phyloP scores from a whole-genome alignment of 2,888 invertebrate genomes.

The Synanthedon vespiformis region DNA sequence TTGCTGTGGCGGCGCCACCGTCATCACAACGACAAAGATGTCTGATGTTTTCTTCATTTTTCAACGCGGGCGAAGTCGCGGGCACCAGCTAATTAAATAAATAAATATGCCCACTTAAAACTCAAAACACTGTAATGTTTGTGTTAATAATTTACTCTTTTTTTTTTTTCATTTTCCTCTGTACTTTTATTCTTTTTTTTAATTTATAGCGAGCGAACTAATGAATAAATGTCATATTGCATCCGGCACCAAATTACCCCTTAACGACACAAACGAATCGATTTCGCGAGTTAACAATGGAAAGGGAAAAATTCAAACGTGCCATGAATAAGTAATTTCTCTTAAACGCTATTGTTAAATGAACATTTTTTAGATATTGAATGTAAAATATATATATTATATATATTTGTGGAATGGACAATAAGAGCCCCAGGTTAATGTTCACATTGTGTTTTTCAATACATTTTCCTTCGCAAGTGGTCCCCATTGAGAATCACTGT shows the following conservation, averaged over 20 bases:
- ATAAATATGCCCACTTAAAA: too few relatives aligned
- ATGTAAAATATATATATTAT: conserved; percentile 34
- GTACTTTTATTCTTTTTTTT: too few relatives aligned
- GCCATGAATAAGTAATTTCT: conserved; percentile 57
- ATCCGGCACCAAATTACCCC: conserved; percentile 15
- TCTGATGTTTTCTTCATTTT: too few relatives aligned
- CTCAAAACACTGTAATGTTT: too few relatives aligned
- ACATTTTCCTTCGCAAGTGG: conserved; percentile 61
- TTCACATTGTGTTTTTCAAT: conserved; percentile 63
- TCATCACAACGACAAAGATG: too few relatives aligned
- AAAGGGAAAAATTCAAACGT: conserved; percentile 41
- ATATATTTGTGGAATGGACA: conserved; percentile 42
- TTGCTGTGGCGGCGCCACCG: too few relatives aligned
- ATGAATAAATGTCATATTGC: conserved; percentile 17
- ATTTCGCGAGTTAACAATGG: conserved; percentile 34
- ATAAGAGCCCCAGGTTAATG: conserved; percentile 46
- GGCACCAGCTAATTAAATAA: too few relatives aligned
- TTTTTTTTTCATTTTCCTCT: too few relatives aligned
- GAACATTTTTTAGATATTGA: conserved; percentile 38
- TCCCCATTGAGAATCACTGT: conserved; percentile 47
- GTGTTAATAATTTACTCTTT: too few relatives aligned
- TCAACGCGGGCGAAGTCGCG: too few relatives aligned
- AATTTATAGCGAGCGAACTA: too few relatives aligned
- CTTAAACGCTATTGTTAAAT: conserved; percentile 53
- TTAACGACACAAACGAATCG: conserved; percentile 22